Base-by-base conservation (phyloP, 2,113 vertebrate species). In the Hydrolagus affinis region DNA sequence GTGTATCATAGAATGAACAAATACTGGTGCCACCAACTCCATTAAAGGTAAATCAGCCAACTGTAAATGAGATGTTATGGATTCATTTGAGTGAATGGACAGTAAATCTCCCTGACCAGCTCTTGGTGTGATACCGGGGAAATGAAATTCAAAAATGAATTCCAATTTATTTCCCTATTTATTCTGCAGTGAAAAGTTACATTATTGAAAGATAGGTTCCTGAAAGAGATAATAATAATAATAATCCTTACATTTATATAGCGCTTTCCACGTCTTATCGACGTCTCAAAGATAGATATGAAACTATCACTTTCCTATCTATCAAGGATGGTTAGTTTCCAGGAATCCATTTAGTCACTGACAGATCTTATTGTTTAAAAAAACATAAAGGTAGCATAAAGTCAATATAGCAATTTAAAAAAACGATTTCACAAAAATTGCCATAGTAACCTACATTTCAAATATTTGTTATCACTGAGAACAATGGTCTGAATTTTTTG, bases 221-320 rank as follows among this genome's bases (percentile, higher is more conserved):
- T 75, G 62, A 68, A 83, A 66, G 62, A 32, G 60, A 68, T n/a
- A n/a, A n/a, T n/a, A n/a, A n/a, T n/a, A n/a, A n/a, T n/a, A n/a
- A n/a, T n/a, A n/a, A n/a, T n/a, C n/a, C n/a, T n/a, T n/a, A n/a
- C n/a, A n/a, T n/a, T n/a, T n/a, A n/a, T n/a, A n/a, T n/a, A n/a
- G n/a, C n/a, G n/a, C n/a, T n/a, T n/a, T n/a, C n/a, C n/a, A n/a
- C n/a, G n/a, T n/a, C n/a, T n/a, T n/a, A n/a, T n/a, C n/a, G n/a
- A n/a, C n/a, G n/a, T n/a, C n/a, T n/a, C n/a, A n/a, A n/a, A n/a
- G n/a, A n/a, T n/a, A n/a, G n/a, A n/a, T 83, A 83, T 83, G 66
- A 68, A 68, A 83, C 62, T 68, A 62, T 11, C 78, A 83, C 25
- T 30, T 28, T 83, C 62, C 78, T 83, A 83, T 83, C 32, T 28